These are phyloP conservation scores for Labia minor DNA, from an alignment of 2,888 invertebrate genomes.

Conservation along the genomic window DNA sequence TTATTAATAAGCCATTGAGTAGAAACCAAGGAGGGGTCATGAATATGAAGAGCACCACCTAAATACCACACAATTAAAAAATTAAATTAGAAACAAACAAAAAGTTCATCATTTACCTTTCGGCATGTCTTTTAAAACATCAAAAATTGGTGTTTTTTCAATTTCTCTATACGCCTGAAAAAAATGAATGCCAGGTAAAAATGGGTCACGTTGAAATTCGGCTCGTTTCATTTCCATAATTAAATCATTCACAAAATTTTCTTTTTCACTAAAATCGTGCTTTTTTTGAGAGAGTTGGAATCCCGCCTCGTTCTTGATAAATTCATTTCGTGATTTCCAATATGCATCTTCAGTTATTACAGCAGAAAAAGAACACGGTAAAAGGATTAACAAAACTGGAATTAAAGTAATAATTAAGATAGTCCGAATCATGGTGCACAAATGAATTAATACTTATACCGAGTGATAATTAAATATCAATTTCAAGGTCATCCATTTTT, in stretches of 20 bases:
- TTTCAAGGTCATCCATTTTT: too few species aligned
- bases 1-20: conserved; percentile 29
- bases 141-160: background rate
- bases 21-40: conserved; percentile 30
- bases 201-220: background rate
- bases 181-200: background rate
- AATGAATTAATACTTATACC: too few species aligned
- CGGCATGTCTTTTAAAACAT: background rate
- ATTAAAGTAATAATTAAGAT: too few species aligned
- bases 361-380: too few species aligned
- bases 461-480: too few species aligned
- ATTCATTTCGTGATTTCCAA: background rate
- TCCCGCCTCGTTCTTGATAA: background rate
- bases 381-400: too few species aligned
- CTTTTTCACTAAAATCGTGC: background rate
- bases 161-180: background rate
- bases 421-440: too few species aligned
- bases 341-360: background rate
- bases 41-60: conserved; percentile 33
- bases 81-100: too few species aligned
- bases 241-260: background rate
- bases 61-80: too few species aligned
- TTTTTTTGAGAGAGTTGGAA: too few species aligned
- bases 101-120: background rate
- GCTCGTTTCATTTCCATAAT: background rate